phyloP scores from a whole-genome alignment of 1,140 invertebrate species.

The Sitophilus oryzae region DNA sequence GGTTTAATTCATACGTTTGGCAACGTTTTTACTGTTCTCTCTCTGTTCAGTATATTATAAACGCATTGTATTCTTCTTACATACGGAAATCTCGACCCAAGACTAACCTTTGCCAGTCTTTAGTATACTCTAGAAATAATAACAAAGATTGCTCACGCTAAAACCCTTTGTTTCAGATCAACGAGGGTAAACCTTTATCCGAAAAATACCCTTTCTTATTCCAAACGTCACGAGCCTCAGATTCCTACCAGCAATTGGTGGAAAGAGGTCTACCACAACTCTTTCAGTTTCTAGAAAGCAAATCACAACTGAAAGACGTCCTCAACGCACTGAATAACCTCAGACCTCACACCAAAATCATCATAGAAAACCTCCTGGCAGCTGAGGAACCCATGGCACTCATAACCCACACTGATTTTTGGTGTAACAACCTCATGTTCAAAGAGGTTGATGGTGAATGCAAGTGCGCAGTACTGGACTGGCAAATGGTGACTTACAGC shows the following conservation, averaged over 20 bases:
- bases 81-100: too few species aligned
- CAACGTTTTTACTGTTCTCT: too few species aligned
- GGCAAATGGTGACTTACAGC: slow-evolving; percentile 79
- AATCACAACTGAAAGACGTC: slow-evolving; percentile 52
- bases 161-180: slow-evolving; percentile 42
- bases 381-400: slow-evolving; percentile 62
- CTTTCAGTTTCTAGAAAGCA: slow-evolving; percentile 60
- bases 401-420: slow-evolving; percentile 75
- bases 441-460: slow-evolving; percentile 42
- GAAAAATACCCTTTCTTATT: slow-evolving; percentile 68
- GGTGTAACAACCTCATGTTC: slow-evolving; percentile 76
- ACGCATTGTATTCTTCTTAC: too few species aligned
- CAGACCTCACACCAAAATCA: slow-evolving; percentile 53
- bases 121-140: too few species aligned
- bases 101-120: too few species aligned
- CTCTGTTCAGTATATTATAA: too few species aligned
- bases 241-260: slow-evolving; percentile 70
- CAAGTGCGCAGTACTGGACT: slow-evolving; percentile 66
- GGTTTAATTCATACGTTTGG: too few species aligned
- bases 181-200: slow-evolving; percentile 54
- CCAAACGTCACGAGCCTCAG: slow-evolving; percentile 65
- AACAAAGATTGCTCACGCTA: not conserved
- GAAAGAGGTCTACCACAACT: slow-evolving; percentile 67
- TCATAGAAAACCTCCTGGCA: slow-evolving; percentile 59
- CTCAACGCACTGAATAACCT: slow-evolving; percentile 51